Percentiles rank a stretch among this genome's conserved stretches.
These are phyloP conservation scores for Cyclargus thomasi DNA, from an alignment of 1,140 invertebrate genomes.

Conservation along the genomic window DNA sequence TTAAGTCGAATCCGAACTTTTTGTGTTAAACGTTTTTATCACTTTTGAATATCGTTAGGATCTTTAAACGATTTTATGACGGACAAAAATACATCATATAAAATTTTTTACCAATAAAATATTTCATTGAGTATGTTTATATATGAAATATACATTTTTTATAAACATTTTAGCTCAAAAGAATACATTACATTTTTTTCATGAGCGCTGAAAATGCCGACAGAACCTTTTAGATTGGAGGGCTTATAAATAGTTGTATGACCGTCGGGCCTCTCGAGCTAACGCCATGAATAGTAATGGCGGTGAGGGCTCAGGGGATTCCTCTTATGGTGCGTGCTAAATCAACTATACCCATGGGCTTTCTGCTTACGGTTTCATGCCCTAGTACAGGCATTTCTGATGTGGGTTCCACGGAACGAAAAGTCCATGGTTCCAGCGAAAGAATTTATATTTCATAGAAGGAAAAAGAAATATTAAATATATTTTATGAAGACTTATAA, in stretches of 20 bases:
- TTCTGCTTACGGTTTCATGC: constrained; percentile 47
- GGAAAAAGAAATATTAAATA: too few species aligned
- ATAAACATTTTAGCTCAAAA: constrained; percentile 4
- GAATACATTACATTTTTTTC: background rate
- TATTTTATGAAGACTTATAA: too few species aligned
- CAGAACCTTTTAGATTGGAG: background rate
- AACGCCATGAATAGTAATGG: constrained; percentile 68
- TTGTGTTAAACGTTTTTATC: background rate
- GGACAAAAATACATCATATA: background rate
- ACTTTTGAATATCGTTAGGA: background rate
- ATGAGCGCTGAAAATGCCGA: background rate
- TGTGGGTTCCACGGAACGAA: too few species aligned
- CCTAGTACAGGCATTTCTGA: too few species aligned
- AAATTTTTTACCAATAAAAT: too few species aligned
- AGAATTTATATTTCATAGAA: too few species aligned
- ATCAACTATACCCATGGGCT: constrained; percentile 63
- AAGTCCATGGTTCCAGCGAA: too few species aligned
- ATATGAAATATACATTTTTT: background rate
- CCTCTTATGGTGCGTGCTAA: constrained; percentile 69
- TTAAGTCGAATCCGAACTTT: background rate
- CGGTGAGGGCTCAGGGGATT: constrained; percentile 52
- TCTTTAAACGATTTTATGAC: background rate
- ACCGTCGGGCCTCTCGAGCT: constrained; percentile 43
- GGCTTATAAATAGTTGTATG: constrained; percentile 19
- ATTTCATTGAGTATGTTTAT: too few species aligned